Percentiles rank a stretch among this genome's conserved stretches.
Conservation (phyloP, 37 sponge, comb jelly and placozoan genomes). For the Aplysina aerophoba region DNA sequence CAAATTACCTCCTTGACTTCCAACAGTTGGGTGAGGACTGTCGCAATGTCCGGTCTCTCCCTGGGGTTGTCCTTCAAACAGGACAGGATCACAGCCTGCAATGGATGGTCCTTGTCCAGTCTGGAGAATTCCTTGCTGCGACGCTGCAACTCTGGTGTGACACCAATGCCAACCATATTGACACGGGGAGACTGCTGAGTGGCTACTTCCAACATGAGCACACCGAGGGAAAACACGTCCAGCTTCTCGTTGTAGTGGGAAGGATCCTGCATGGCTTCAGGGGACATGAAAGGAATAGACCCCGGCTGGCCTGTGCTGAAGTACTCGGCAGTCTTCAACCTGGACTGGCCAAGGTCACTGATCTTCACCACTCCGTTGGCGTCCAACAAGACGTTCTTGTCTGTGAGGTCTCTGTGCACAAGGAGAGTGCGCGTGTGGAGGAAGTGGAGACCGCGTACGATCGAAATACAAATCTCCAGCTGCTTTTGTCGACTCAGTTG, state of each 20-base stretch:
- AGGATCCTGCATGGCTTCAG: background rate
- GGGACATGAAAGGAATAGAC: background rate
- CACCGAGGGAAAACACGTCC: background rate
- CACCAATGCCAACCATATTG: background rate
- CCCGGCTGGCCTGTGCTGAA: background rate
- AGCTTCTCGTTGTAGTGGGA: constrained; percentile 1
- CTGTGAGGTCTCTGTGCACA: no score
- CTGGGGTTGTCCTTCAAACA: background rate
- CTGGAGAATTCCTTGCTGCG: background rate
- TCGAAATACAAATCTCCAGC: no score
- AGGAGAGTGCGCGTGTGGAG: no score
- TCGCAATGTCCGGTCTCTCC: background rate
- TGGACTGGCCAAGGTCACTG: background rate
- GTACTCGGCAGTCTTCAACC: background rate
- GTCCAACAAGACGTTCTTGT: no score
- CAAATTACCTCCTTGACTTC: background rate
- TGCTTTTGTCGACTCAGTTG: no score
- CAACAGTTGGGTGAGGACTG: background rate
- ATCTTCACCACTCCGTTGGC: no score
- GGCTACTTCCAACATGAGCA: constrained; percentile 6
- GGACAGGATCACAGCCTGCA: background rate
- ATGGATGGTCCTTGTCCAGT: background rate
- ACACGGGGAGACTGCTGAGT: background rate
- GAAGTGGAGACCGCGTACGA: no score
- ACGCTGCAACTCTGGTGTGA: background rate